These are phyloP conservation scores for Falco berigora DNA, from an alignment of 2,797 vertebrate genomes.

Conservation along the genomic window DNA sequence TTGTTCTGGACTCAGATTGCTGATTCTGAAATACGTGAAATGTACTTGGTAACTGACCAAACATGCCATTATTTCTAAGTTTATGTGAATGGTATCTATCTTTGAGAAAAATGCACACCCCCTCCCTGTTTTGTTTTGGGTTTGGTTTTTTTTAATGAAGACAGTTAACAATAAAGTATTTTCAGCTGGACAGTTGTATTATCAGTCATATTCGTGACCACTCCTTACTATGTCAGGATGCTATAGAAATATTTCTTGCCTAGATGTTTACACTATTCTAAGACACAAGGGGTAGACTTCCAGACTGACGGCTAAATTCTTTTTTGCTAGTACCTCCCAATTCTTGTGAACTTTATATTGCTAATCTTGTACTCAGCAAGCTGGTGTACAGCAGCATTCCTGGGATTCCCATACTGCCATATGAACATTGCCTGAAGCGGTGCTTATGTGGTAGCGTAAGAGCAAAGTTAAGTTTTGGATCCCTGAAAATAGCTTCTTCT, in stretches of 20 bases:
- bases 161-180: background rate
- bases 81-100: background rate
- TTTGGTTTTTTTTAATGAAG: background rate
- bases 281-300: background rate
- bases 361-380: background rate
- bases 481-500: background rate
- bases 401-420: background rate
- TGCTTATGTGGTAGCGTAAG: background rate
- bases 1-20: slow-evolving; percentile 94
- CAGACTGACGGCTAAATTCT: background rate
- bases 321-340: background rate
- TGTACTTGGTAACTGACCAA: slow-evolving; percentile 6
- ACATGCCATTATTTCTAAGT: background rate
- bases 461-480: background rate
- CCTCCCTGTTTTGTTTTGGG: no score
- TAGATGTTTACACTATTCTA: background rate
- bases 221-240: background rate
- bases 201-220: background rate
- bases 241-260: background rate
- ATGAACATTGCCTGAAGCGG: background rate
- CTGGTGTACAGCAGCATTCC: background rate
- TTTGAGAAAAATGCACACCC: background rate
- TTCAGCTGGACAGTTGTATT: background rate
- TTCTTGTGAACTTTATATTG: background rate
- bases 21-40: slow-evolving; percentile 79